Evolutionary conservation across 2,888 invertebrate genomes (phyloP).

Genomic region (Mechanitis mazaeus): DNA sequence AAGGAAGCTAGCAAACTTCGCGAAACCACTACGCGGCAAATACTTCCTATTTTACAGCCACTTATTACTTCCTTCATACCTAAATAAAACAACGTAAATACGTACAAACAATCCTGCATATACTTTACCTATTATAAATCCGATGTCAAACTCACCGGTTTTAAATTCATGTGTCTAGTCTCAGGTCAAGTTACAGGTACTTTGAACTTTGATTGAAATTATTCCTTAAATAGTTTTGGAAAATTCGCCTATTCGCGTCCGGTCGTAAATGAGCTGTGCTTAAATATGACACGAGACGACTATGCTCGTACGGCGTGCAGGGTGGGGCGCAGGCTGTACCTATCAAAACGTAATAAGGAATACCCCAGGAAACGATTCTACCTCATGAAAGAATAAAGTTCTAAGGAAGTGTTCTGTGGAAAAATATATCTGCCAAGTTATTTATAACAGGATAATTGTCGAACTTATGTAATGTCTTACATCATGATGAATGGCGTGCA

Average conservation of each 20-base stretch:
- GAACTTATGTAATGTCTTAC: slow-evolving; percentile 21
- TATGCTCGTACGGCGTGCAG: slow-evolving; percentile 38
- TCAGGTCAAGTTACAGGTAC: slow-evolving; percentile 29
- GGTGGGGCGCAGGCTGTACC: slow-evolving; percentile 48
- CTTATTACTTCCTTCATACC: slow-evolving; percentile 29
- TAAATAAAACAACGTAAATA: slow-evolving; percentile 20
- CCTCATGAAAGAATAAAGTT: slow-evolving; percentile 65
- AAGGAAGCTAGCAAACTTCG: slow-evolving; percentile 27
- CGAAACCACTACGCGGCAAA: slow-evolving; percentile 25
- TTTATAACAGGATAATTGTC: slow-evolving; percentile 12
- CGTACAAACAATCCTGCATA: slow-evolving; percentile 16
- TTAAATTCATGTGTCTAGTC: slow-evolving; percentile 24
- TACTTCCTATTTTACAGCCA: slow-evolving; percentile 28
- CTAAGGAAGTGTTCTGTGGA: slow-evolving; percentile 39
- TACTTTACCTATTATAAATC: slow-evolving; percentile 12
- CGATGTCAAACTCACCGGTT: slow-evolving; percentile 27
- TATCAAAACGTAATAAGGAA: slow-evolving; percentile 42
- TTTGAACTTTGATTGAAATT: slow-evolving; percentile 23
- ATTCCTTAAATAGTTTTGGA: slow-evolving; percentile 29
- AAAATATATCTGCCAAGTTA: slow-evolving; percentile 7
- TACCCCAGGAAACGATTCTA: slow-evolving; percentile 61
- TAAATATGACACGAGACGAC: slow-evolving; percentile 63
- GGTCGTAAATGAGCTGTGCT: slow-evolving; percentile 57
- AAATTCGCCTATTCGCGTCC: slow-evolving; percentile 55
- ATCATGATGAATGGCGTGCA: slow-evolving; percentile 18